phyloP scores from a whole-genome alignment of 2,888 invertebrate species.

The Amblyjoppa fuscipennis region DNA sequence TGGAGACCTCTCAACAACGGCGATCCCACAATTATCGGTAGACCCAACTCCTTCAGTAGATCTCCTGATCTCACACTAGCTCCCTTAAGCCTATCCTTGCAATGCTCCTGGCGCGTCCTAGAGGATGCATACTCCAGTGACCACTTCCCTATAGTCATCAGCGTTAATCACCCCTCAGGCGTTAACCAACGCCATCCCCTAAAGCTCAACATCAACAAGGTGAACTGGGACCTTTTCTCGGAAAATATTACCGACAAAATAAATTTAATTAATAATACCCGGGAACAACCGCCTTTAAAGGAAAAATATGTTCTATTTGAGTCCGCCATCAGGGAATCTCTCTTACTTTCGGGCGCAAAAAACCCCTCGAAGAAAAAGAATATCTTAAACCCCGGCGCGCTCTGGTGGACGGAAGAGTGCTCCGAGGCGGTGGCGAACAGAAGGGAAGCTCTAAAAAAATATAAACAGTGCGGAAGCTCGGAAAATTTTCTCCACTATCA shows the following conservation, averaged over 20 bases:
- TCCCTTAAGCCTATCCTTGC: not conserved
- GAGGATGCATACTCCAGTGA: not conserved
- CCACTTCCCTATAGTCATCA: constrained; percentile 4
- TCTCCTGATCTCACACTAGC: constrained; percentile 2
- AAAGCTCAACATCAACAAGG: not conserved
- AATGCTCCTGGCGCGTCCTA: not conserved
- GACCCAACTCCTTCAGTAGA: not conserved
- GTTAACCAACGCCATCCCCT: not conserved
- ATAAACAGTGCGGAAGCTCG: not conserved
- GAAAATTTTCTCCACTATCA: not conserved
- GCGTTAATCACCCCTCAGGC: not conserved
- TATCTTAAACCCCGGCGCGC: not conserved
- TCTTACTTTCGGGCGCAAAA: not conserved
- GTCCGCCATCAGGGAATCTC: not conserved
- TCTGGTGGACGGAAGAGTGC: constrained; percentile 8
- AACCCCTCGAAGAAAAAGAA: not conserved
- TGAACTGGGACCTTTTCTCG: not conserved
- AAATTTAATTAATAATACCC: not conserved
- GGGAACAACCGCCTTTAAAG: not conserved
- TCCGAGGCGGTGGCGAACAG: not conserved
- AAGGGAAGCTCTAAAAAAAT: not conserved
- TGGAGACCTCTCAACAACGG: constrained; percentile 13
- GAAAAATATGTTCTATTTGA: not conserved
- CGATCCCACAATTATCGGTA: not conserved
- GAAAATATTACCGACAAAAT: not conserved